Conservation (phyloP, 2,888 invertebrate genomes). For the Dusona sp. region DNA sequence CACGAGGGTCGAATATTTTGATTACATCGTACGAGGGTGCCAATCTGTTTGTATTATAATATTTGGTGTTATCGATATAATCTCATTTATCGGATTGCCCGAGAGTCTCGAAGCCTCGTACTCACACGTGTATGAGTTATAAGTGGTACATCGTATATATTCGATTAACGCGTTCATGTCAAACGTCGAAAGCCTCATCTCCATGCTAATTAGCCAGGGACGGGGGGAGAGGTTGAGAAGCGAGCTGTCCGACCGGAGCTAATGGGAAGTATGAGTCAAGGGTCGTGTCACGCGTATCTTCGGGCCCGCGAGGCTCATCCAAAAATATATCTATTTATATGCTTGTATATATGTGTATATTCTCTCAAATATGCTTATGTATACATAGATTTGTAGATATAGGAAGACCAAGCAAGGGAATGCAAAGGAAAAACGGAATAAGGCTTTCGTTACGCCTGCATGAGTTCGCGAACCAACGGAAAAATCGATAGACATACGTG, state of each 20-base stretch:
- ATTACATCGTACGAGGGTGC: constrained; percentile 48
- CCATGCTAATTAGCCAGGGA: constrained; percentile 77
- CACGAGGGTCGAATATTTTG: constrained; percentile 32
- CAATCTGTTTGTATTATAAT: constrained; percentile 49
- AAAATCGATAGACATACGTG: constrained; percentile 44
- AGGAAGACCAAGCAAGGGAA: constrained; percentile 25
- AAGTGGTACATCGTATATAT: constrained; percentile 70
- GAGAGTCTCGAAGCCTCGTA: constrained; percentile 38
- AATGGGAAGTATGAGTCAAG: constrained; percentile 80
- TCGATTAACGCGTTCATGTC: constrained; percentile 77
- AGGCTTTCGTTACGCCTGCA: constrained; percentile 60
- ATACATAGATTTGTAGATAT: constrained; percentile 12
- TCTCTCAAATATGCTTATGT: background rate
- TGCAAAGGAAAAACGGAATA: constrained; percentile 5
- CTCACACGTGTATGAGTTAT: constrained; percentile 55
- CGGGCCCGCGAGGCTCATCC: constrained; percentile 62
- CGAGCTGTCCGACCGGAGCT: constrained; percentile 68
- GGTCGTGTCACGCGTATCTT: constrained; percentile 79
- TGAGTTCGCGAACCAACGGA: constrained; percentile 52
- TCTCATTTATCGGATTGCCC: constrained; percentile 65
- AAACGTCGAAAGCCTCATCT: constrained; percentile 80
- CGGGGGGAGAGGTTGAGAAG: constrained; percentile 41
- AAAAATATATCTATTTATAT: constrained; percentile 38
- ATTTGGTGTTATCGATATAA: constrained; percentile 58
- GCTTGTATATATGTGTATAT: background rate